A percentile compares a stretch with the other conserved stretches of the same genome.
Evolutionary conservation across 2,797 vertebrate genomes (phyloP).

Genomic region (Tenualosa thibaudeaui): DNA sequence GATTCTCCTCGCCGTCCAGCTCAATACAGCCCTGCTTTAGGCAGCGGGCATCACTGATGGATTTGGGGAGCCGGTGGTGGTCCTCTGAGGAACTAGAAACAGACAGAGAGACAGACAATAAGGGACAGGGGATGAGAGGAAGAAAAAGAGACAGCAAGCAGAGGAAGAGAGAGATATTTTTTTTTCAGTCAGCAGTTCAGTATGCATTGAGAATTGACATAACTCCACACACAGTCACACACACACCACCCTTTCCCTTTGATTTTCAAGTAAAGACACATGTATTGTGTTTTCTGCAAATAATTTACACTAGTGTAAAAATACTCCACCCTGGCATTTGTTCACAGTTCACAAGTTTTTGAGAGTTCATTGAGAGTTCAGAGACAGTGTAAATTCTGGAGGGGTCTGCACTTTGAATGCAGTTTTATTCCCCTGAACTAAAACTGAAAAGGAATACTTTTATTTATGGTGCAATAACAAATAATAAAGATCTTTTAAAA

Average conservation of each 20-base stretch:
- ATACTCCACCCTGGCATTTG: too few relatives aligned
- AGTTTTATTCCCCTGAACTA: background rate
- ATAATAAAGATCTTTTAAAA: background rate
- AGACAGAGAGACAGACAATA: background rate
- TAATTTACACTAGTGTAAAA: background rate
- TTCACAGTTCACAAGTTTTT: too few relatives aligned
- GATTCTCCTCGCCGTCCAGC: constrained; percentile 51
- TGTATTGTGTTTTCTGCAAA: background rate
- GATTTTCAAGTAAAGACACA: background rate
- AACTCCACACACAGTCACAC: too few relatives aligned
- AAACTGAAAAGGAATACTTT: background rate
- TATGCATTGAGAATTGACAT: background rate
- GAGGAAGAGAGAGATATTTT: background rate
- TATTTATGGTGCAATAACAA: background rate
- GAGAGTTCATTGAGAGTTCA: too few relatives aligned
- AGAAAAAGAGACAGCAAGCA: background rate
- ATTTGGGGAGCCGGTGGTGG: constrained; percentile 56
- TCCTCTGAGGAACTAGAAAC: constrained; percentile 51
- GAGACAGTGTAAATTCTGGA: too few relatives aligned
- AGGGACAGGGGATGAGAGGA: background rate
- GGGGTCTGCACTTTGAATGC: too few relatives aligned
- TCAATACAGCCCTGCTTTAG: constrained; percentile 62
- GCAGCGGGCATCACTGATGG: constrained; percentile 64
- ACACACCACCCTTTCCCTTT: background rate
- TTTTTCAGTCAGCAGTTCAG: too few relatives aligned